Percentiles rank a stretch among this genome's conserved stretches.
phyloP scores from a whole-genome alignment of 2,888 invertebrate species.

The Temnothorax unifasciatus region DNA sequence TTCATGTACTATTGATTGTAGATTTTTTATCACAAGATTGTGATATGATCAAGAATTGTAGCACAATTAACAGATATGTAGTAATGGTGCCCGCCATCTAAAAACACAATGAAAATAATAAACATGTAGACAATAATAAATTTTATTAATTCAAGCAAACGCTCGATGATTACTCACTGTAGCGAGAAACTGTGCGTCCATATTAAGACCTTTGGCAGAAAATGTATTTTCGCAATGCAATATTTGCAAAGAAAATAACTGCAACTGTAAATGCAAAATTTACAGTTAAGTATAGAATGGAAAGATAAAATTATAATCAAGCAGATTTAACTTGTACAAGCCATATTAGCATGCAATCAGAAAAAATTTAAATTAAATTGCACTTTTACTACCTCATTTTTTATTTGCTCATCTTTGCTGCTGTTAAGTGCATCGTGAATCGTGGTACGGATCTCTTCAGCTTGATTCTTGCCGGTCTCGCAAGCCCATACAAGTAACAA shows the following conservation, averaged over 20 bases:
- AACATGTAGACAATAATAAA: too few species aligned
- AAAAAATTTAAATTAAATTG: neutral
- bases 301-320: too few species aligned
- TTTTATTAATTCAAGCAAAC: neutral
- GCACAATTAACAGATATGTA: neutral
- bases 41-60: slow-evolving; percentile 2
- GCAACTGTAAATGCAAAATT: neutral
- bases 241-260: neutral
- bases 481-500: neutral
- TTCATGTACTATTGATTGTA: neutral
- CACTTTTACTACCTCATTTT: neutral
- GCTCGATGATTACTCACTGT: neutral
- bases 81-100: neutral
- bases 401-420: neutral
- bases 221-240: neutral
- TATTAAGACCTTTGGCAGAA: neutral
- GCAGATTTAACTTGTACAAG: too few species aligned
- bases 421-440: neutral
- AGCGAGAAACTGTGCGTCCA: neutral
- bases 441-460: neutral
- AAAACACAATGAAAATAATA: neutral
- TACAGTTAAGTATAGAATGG: too few species aligned
- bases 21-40: neutral
- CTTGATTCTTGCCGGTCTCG: neutral
- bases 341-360: neutral